Percentiles rank a stretch among this genome's conserved stretches.
Evolutionary conservation across 64 coral and sea anemone genomes (phyloP).

Genomic region (Pachyseris speciosa): DNA sequence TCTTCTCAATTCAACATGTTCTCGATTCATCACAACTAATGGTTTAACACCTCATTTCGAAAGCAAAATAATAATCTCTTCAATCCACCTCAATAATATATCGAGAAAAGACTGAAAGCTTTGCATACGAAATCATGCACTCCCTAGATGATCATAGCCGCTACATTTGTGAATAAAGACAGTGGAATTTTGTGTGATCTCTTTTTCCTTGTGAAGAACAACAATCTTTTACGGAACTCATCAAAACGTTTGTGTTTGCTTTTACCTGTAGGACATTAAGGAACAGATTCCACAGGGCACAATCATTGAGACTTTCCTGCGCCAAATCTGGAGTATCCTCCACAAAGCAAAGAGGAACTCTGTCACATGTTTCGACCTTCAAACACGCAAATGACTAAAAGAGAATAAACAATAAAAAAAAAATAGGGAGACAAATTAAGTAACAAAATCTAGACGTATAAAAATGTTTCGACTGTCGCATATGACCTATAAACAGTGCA

Average conservation of each 20-base stretch:
- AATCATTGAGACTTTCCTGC: conserved; percentile 4
- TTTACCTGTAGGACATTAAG: conserved; percentile 6
- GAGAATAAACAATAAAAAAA: not conserved
- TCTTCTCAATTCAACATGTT: too few relatives aligned
- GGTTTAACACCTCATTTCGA: not conserved
- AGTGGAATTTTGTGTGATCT: too few relatives aligned
- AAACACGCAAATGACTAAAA: conserved; percentile 32
- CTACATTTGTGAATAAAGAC: too few relatives aligned
- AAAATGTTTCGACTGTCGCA: not conserved
- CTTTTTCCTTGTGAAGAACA: too few relatives aligned
- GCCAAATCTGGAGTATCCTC: conserved; percentile 24
- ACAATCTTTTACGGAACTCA: not conserved
- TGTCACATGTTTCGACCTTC: conserved; percentile 20
- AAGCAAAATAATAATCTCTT: too few relatives aligned
- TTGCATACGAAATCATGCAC: too few relatives aligned
- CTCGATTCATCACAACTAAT: not conserved
- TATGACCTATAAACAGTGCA: not conserved
- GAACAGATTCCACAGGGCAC: conserved; percentile 9
- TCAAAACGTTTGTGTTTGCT: not conserved
- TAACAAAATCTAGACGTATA: not conserved
- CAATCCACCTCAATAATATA: too few relatives aligned
- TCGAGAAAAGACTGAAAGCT: too few relatives aligned
- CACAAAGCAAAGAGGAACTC: conserved; percentile 17
- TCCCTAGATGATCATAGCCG: too few relatives aligned
- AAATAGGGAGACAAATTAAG: not conserved